These are phyloP conservation scores for Chlorospingus semifuscus DNA, from an alignment of 2,797 vertebrate species.

Conservation along the genomic window DNA sequence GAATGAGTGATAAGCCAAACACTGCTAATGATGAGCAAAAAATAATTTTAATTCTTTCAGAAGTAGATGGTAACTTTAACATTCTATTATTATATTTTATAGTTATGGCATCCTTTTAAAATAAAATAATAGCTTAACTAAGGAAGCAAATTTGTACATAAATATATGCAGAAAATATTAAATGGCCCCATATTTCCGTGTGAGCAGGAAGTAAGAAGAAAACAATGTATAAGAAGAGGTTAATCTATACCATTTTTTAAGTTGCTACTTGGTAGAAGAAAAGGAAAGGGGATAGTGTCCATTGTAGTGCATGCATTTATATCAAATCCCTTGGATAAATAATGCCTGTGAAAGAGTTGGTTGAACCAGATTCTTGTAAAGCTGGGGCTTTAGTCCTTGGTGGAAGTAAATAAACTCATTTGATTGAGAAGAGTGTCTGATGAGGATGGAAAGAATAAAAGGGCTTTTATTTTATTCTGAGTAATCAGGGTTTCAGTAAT, in stretches of 20 bases:
- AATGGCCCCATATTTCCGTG: background rate
- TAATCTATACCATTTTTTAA: background rate
- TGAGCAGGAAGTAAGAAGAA: background rate
- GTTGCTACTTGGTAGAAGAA: background rate
- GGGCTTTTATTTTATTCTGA: background rate
- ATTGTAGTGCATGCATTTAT: background rate
- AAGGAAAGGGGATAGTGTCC: background rate
- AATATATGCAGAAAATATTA: background rate
- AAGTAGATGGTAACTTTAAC: background rate
- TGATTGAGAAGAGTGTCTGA: background rate
- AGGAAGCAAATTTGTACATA: background rate
- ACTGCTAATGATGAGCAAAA: background rate
- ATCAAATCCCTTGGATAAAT: background rate
- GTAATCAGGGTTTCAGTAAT: background rate
- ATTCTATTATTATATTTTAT: background rate
- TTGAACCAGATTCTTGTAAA: background rate
- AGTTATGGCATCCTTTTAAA: background rate
- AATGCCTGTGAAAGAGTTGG: background rate
- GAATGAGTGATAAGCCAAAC: background rate
- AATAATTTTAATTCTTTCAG: background rate
- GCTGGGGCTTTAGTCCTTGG: background rate
- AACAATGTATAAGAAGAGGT: background rate
- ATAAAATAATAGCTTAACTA: constrained; percentile 33
- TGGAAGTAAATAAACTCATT: background rate
- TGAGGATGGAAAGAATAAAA: background rate